Percentiles rank a stretch among this genome's conserved stretches.
Conservation (phyloP, 1,140 invertebrate species). For the Ceratina australensis region DNA sequence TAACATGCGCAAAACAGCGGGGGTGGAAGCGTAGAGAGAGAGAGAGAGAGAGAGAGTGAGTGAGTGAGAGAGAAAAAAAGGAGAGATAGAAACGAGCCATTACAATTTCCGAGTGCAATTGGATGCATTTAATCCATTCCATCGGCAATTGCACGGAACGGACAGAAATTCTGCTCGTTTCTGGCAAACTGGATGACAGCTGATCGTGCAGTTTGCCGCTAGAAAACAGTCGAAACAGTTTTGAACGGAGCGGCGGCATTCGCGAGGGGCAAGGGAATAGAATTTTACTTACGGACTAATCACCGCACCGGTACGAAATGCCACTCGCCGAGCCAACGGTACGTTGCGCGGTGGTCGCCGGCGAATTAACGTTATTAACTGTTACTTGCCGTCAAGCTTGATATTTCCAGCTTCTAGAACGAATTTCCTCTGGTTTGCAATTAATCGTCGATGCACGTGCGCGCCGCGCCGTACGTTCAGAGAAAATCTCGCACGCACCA, state of each 20-base stretch:
- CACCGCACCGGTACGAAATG: slow-evolving; percentile 48
- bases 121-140: slow-evolving; percentile 63
- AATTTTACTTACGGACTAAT: slow-evolving; percentile 58
- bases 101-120: slow-evolving; percentile 51
- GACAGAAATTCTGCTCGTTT: slow-evolving; percentile 41
- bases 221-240: slow-evolving; percentile 55
- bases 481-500: background rate
- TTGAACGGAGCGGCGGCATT: slow-evolving; percentile 14
- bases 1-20: background rate
- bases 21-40: background rate
- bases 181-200: slow-evolving; percentile 53
- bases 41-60: too few relatives aligned
- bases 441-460: slow-evolving; percentile 29
- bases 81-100: slow-evolving; percentile 1
- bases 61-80: background rate
- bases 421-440: slow-evolving; percentile 28
- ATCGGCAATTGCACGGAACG: slow-evolving; percentile 57
- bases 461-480: background rate
- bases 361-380: slow-evolving; percentile 61
- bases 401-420: slow-evolving; percentile 49
- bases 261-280: slow-evolving; percentile 21
- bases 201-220: slow-evolving; percentile 48
- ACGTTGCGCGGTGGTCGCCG: slow-evolving; percentile 1
- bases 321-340: background rate
- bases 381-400: slow-evolving; percentile 37